Evolutionary conservation across 1,140 invertebrate species (phyloP).

Genomic region (Ylistrum balloti): DNA sequence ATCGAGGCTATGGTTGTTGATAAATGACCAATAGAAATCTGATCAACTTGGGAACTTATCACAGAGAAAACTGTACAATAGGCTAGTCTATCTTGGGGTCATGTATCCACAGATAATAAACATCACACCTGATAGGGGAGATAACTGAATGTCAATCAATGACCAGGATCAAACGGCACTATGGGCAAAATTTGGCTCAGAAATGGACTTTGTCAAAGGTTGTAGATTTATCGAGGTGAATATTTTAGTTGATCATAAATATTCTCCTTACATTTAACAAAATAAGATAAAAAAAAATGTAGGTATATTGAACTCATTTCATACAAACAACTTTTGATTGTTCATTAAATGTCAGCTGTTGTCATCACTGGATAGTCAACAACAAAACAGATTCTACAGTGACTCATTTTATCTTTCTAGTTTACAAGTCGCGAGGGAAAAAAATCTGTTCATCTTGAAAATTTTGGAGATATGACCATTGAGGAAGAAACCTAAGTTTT

Average conservation of each 20-base stretch:
- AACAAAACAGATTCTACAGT: neutral
- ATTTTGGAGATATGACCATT: too few relatives aligned
- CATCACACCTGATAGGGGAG: conserved; percentile 22
- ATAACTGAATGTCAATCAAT: neutral
- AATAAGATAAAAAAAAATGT: neutral
- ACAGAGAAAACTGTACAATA: conserved; percentile 7
- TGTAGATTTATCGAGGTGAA: neutral
- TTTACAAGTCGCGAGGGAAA: neutral
- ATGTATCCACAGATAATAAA: neutral
- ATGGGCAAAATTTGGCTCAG: neutral
- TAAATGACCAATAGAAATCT: conserved; percentile 35
- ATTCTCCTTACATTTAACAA: neutral
- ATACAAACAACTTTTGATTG: neutral
- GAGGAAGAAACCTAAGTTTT: too few relatives aligned
- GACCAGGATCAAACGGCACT: neutral
- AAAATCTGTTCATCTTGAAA: too few relatives aligned
- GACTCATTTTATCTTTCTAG: neutral
- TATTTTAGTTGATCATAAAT: neutral
- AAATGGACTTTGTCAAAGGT: neutral
- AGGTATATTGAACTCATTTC: neutral
- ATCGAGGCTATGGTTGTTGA: neutral
- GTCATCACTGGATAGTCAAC: neutral
- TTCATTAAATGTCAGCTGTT: too few relatives aligned
- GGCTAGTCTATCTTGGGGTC: neutral
- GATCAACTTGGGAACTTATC: conserved; percentile 32